phyloP scores from a whole-genome alignment of 2,113 vertebrate genomes.

The Rostratula benghalensis region DNA sequence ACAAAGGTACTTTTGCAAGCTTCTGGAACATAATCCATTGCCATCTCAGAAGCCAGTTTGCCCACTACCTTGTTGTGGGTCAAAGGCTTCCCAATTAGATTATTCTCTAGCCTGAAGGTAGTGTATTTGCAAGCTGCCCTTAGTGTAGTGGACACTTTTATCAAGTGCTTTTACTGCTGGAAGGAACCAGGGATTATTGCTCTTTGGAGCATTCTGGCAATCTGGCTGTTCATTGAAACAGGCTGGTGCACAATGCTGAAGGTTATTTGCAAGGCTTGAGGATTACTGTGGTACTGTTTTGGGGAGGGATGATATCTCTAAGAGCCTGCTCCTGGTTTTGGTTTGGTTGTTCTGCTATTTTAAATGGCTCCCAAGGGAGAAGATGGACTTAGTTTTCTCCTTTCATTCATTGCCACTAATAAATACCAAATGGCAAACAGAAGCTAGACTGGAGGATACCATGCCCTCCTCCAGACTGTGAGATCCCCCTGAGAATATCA shows the following conservation, averaged over 20 bases:
- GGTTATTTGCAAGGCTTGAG: background rate
- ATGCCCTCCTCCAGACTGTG: background rate
- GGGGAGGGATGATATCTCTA: background rate
- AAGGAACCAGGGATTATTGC: background rate
- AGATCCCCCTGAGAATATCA: background rate
- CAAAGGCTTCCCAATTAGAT: background rate
- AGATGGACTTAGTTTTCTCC: background rate
- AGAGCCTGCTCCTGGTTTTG: background rate
- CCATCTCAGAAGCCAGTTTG: background rate
- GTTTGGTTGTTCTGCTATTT: background rate
- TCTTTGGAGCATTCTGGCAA: background rate
- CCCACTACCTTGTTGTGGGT: background rate
- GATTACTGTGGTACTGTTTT: background rate
- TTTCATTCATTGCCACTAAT: conserved; percentile 10
- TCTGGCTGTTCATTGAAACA: background rate
- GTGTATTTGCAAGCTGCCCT: background rate
- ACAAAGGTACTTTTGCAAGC: background rate
- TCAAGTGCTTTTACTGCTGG: background rate
- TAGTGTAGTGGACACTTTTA: background rate
- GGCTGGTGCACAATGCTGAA: background rate
- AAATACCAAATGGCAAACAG: background rate
- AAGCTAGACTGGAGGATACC: background rate
- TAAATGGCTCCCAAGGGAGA: background rate
- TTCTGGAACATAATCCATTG: background rate
- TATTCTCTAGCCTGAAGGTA: background rate